Conservation (phyloP, 2,888 invertebrate genomes). For the Noctuana brunneofusca region DNA sequence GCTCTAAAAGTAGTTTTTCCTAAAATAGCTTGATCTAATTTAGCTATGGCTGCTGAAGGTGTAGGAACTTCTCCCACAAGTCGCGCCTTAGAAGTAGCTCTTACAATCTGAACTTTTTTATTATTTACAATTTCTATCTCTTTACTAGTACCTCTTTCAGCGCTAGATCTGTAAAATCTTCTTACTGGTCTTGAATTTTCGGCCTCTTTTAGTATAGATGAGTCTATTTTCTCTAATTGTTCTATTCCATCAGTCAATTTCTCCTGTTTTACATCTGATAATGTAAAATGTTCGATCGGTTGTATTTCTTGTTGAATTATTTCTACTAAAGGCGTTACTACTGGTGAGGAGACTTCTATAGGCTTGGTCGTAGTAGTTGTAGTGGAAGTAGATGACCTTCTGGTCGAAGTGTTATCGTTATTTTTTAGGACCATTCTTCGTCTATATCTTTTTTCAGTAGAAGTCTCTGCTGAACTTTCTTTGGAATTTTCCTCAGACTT, state of each 20-base stretch:
- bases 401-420: constrained; percentile 44
- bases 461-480: constrained; percentile 48
- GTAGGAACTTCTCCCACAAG: constrained; percentile 62
- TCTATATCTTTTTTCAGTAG: constrained; percentile 61
- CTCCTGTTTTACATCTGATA: constrained; percentile 52
- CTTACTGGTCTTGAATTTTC: constrained; percentile 56
- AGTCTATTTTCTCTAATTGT: constrained; percentile 51
- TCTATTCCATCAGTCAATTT: constrained; percentile 64
- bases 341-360: constrained; percentile 41
- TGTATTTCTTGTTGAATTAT: constrained; percentile 63
- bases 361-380: constrained; percentile 44
- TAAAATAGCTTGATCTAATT: constrained; percentile 70
- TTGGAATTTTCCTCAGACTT: constrained; percentile 20
- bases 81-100: constrained; percentile 61
- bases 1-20: constrained; percentile 53
- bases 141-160: constrained; percentile 50
- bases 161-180: constrained; percentile 72
- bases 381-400: constrained; percentile 42
- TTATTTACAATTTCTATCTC: constrained; percentile 65
- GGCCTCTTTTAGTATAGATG: constrained; percentile 47
- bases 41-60: constrained; percentile 60
- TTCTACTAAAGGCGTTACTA: constrained; percentile 48
- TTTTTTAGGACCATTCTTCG: constrained; percentile 64
- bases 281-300: constrained; percentile 50
- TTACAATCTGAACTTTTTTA: constrained; percentile 69